A percentile compares a stretch with the other conserved stretches of the same genome.
Evolutionary conservation across 2,113 vertebrate species (phyloP).

Genomic region (Labeo rohita): DNA sequence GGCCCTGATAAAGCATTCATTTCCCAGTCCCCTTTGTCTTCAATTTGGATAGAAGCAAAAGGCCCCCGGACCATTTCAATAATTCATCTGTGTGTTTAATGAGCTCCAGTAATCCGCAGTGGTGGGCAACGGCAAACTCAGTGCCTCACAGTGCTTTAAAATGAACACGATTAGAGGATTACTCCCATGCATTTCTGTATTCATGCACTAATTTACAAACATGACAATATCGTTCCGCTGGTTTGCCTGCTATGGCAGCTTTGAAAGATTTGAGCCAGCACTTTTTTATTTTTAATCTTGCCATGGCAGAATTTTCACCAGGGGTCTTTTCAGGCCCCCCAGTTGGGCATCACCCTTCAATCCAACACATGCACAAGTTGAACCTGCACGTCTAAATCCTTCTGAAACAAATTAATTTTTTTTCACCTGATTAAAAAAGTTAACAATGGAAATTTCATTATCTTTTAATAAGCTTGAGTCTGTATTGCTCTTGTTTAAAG

Average conservation of each 20-base stretch:
- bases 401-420: neutral
- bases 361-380: neutral
- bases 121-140: conserved; percentile 49
- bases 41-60: conserved; percentile 66
- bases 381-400: neutral
- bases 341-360: conserved; percentile 25
- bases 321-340: conserved; percentile 36
- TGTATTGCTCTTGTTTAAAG: neutral
- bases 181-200: conserved; percentile 68
- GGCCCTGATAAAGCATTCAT: conserved; percentile 76
- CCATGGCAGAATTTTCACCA: conserved; percentile 35
- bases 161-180: conserved; percentile 76
- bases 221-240: conserved; percentile 63
- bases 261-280: conserved; percentile 59
- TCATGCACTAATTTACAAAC: conserved; percentile 72
- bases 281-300: conserved; percentile 43
- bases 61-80: conserved; percentile 77
- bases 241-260: conserved; percentile 44
- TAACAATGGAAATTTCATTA: neutral
- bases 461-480: conserved; percentile 24
- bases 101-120: conserved; percentile 76
- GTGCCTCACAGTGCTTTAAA: conserved; percentile 69
- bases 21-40: conserved; percentile 76
- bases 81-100: conserved; percentile 74
- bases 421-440: conserved; percentile 3